Evolutionary conservation across 2,888 invertebrate species (phyloP).

Genomic region (Pterobdella sp.): DNA sequence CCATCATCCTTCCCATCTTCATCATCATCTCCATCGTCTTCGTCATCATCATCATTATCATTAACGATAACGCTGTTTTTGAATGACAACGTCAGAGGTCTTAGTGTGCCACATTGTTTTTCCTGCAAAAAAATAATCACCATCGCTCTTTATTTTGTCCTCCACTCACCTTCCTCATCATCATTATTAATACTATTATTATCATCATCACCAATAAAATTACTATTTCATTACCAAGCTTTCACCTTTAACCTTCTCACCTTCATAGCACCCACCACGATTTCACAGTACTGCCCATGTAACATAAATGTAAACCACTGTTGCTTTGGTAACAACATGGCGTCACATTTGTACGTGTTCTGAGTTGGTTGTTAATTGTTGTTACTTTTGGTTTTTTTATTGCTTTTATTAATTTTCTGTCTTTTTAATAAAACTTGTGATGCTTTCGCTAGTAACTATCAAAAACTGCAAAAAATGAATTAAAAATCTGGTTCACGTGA

Average conservation of each 20-base stretch:
- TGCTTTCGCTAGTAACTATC: background rate
- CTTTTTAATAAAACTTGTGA: too few relatives aligned
- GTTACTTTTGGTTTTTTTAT: background rate
- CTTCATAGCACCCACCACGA: background rate
- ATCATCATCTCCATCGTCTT: conserved; percentile 43
- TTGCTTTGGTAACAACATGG: background rate
- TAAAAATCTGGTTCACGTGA: background rate
- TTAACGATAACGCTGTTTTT: background rate
- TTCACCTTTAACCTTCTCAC: background rate
- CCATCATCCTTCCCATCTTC: conserved; percentile 46
- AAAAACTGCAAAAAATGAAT: too few relatives aligned
- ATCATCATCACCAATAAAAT: conserved; percentile 20
- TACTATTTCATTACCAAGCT: conserved; percentile 6
- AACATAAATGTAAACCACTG: background rate
- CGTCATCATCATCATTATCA: background rate
- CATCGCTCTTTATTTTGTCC: background rate
- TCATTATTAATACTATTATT: conserved; percentile 2
- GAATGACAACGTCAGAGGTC: background rate
- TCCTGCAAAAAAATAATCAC: background rate
- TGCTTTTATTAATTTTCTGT: too few relatives aligned
- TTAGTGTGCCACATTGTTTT: background rate
- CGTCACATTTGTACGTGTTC: background rate
- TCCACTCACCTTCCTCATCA: background rate
- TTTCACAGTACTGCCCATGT: background rate
- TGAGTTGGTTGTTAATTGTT: conserved; percentile 1